Evolutionary conservation across 37 sponge, comb jelly and placozoan genomes (phyloP).

Genomic region (Ianthella basta): DNA sequence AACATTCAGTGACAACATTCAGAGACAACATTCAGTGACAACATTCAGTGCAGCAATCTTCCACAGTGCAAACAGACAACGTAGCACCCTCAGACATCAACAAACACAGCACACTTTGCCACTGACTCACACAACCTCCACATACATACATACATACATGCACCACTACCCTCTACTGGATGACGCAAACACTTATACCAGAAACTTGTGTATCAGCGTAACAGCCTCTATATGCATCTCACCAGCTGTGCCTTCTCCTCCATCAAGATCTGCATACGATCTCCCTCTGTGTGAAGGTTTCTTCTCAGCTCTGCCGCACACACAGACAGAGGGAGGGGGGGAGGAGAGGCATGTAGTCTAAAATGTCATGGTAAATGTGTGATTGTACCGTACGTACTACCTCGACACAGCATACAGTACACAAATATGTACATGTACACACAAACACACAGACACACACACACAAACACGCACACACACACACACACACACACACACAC

Average conservation of each 20-base stretch:
- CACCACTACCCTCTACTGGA: too few species aligned
- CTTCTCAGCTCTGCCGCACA: constrained; percentile 24
- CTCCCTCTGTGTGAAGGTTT: constrained; percentile 5
- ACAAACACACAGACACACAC: constrained; percentile 2
- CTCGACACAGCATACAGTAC: not conserved
- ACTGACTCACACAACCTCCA: too few species aligned
- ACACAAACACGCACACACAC: constrained; percentile 7
- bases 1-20: too few species aligned
- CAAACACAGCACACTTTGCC: too few species aligned
- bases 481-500: constrained; percentile 26
- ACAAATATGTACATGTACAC: not conserved
- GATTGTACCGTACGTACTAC: not conserved
- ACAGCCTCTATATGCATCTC: too few species aligned
- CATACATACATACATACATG: too few species aligned
- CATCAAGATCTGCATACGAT: not conserved
- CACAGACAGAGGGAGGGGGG: not conserved
- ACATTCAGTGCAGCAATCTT: too few species aligned
- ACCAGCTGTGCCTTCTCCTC: constrained; percentile 35
- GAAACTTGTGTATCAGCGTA: too few species aligned
- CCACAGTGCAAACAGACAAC: too few species aligned
- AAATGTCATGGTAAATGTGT: not conserved
- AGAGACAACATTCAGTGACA: too few species aligned
- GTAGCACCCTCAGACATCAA: too few species aligned
- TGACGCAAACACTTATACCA: too few species aligned
- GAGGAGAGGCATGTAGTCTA: not conserved